Evolutionary conservation across 35 echinoderm and acorn worm species (phyloP).

Genomic region (Apostichopus parvimensis): DNA sequence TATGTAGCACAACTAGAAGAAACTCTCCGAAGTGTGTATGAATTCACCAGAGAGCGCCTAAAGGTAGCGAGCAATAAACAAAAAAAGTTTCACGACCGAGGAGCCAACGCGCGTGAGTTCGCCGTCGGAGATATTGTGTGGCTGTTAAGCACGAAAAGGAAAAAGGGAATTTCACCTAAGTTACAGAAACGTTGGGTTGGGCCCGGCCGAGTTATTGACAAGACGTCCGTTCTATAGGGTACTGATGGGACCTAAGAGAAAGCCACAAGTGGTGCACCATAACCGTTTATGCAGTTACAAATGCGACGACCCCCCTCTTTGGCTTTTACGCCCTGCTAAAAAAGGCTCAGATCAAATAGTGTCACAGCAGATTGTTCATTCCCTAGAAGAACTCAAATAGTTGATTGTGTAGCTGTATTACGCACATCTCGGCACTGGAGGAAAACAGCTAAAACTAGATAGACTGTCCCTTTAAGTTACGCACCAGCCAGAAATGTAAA

Average conservation of each 20-base stretch:
- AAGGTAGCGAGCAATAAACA: not conserved
- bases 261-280: no score
- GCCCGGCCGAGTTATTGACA: not conserved
- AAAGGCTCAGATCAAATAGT: not conserved
- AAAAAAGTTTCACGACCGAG: conserved; percentile 50
- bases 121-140: conserved; percentile 38
- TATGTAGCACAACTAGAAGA: conserved; percentile 18
- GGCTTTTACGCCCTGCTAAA: conserved; percentile 9
- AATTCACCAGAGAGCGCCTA: not conserved
- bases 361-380: not conserved
- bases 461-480: no score
- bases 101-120: not conserved
- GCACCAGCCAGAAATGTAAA: not conserved
- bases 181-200: conserved; percentile 49
- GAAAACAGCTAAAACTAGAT: not conserved
- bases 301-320: conserved; percentile 39
- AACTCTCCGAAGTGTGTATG: not conserved
- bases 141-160: conserved; percentile 21
- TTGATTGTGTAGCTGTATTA: no score
- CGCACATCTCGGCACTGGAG: no score
- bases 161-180: not conserved
- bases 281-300: conserved; percentile 19
- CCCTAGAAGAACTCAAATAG: no score
- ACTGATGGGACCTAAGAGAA: no score
- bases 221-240: no score